Evolutionary conservation across 2,888 invertebrate genomes (phyloP).

Genomic region (Eulithis prunata): DNA sequence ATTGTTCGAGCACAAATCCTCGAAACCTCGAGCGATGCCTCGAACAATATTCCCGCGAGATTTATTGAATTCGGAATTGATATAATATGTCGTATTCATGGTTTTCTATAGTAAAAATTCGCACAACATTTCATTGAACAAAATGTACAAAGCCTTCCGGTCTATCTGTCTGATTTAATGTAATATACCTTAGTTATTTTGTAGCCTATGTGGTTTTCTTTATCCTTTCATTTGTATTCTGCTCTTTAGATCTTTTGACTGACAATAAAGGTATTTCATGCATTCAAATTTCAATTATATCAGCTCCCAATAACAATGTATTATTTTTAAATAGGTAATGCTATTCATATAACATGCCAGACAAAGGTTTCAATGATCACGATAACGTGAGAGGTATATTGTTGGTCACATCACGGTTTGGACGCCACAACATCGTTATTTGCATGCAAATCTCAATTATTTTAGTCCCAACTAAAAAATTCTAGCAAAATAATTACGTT

Average conservation of each 20-base stretch:
- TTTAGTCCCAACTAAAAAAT: neutral
- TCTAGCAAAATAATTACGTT: too few species aligned
- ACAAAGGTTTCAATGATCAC: conserved; percentile 33
- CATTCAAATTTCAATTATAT: neutral
- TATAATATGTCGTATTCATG: neutral
- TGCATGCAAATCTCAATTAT: conserved; percentile 31
- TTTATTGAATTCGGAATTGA: conserved; percentile 13
- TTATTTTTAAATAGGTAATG: conserved; percentile 27
- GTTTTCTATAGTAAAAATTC: neutral
- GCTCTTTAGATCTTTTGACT: too few species aligned
- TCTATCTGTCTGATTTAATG: too few species aligned
- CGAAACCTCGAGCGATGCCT: neutral
- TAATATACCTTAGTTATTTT: too few species aligned
- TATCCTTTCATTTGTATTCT: too few species aligned
- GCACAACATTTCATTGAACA: neutral
- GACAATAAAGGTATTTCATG: too few species aligned
- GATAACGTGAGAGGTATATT: conserved; percentile 33
- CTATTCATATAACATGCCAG: conserved; percentile 35
- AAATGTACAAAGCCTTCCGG: neutral
- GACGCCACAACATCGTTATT: conserved; percentile 1
- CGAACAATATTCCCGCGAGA: conserved; percentile 9
- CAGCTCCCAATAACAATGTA: conserved; percentile 13
- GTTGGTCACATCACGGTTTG: conserved; percentile 35
- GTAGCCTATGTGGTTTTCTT: too few species aligned
- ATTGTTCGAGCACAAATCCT: conserved; percentile 6